A percentile compares a stretch with the other conserved stretches of the same genome.
These are phyloP conservation scores for Oscheius sp. DNA, from an alignment of 2,888 invertebrate species.

Conservation along the genomic window DNA sequence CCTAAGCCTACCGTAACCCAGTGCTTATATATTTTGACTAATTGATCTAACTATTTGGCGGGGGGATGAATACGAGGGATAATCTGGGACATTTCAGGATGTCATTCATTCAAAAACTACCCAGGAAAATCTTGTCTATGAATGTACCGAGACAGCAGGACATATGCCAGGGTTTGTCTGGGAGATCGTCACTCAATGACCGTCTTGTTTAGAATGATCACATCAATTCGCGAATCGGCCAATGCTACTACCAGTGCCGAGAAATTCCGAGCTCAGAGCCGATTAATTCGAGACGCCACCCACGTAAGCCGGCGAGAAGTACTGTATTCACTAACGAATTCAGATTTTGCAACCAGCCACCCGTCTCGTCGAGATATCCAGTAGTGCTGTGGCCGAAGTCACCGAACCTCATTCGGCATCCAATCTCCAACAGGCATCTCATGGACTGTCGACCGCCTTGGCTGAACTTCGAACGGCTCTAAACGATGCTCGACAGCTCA, in stretches of 20 bases:
- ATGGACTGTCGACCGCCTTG: constrained; percentile 77
- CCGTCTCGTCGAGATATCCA: constrained; percentile 83
- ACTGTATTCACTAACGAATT: constrained; percentile 1
- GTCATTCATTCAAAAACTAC: constrained; percentile 48
- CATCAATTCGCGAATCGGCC: constrained; percentile 62
- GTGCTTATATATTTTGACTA: constrained; percentile 5
- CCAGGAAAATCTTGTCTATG: constrained; percentile 61
- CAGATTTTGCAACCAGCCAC: constrained; percentile 73
- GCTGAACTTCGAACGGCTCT: constrained; percentile 80
- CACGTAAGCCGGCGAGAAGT: constrained; percentile 29
- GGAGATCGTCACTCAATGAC: not conserved
- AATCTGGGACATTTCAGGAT: constrained; percentile 55
- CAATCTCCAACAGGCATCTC: constrained; percentile 75
- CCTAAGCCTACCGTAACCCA: constrained; percentile 35
- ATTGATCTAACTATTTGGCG: constrained; percentile 1
- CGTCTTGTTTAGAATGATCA: constrained; percentile 49
- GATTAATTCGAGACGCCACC: constrained; percentile 68
- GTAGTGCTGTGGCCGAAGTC: constrained; percentile 86
- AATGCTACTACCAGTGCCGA: constrained; percentile 52
- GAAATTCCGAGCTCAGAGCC: constrained; percentile 67
- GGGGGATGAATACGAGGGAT: not conserved
- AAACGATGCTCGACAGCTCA: constrained; percentile 79
- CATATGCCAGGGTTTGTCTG: constrained; percentile 71
- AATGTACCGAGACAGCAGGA: constrained; percentile 75
- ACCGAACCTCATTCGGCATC: constrained; percentile 76